phyloP scores from a whole-genome alignment of 2,113 vertebrate species.

The Nothoprocta perdicaria region DNA sequence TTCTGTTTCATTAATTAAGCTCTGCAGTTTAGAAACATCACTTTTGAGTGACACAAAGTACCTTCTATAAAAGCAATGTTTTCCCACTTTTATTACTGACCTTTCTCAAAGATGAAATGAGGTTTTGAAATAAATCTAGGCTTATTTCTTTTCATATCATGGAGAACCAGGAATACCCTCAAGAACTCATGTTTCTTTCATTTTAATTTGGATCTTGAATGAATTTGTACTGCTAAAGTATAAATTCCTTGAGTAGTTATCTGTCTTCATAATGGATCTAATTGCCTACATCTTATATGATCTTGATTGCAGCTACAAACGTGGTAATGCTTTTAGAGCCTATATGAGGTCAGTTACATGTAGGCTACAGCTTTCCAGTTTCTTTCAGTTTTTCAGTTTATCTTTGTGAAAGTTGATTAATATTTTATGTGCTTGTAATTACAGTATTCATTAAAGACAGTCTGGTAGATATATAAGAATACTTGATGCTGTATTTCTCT shows the following conservation, averaged over 20 bases:
- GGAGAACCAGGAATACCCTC: background rate
- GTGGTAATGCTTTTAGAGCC: background rate
- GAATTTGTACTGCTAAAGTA: background rate
- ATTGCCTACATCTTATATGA: background rate
- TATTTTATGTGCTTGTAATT: background rate
- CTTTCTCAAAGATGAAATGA: background rate
- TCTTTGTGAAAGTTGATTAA: background rate
- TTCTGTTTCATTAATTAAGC: background rate
- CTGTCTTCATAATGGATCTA: background rate
- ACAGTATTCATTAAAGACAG: background rate
- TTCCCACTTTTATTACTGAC: background rate
- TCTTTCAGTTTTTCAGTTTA: background rate
- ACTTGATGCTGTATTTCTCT: background rate
- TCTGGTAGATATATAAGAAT: background rate
- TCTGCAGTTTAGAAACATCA: background rate
- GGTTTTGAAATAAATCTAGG: background rate
- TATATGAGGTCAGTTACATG: background rate
- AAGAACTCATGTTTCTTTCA: background rate
- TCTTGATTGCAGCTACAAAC: background rate
- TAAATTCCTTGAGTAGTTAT: background rate
- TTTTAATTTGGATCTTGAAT: background rate
- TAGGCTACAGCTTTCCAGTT: background rate
- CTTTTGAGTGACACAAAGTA: background rate
- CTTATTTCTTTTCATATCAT: background rate
- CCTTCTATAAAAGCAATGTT: background rate